These are phyloP conservation scores for Parauchenoglanis punctatus DNA, from an alignment of 2,797 vertebrate genomes.

Conservation along the genomic window DNA sequence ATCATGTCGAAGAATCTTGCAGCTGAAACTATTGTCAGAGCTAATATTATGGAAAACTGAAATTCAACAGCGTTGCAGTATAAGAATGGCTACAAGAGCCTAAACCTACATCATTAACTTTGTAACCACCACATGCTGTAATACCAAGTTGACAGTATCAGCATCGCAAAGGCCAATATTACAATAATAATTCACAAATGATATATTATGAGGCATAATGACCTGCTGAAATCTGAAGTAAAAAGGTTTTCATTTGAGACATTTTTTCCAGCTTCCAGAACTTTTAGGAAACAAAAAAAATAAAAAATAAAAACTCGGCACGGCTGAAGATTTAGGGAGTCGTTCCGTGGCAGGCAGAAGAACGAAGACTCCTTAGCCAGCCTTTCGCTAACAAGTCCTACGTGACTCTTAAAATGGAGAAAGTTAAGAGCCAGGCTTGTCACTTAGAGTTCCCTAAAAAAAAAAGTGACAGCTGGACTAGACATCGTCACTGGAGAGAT, in stretches of 20 bases:
- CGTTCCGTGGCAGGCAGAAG: conserved; percentile 4
- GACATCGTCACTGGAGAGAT: conserved; percentile 8
- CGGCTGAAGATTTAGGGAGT: neutral
- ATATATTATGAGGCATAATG: neutral
- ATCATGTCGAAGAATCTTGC: too few relatives aligned
- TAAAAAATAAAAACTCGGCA: neutral
- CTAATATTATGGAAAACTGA: neutral
- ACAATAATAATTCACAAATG: neutral
- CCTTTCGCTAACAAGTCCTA: conserved; percentile 21
- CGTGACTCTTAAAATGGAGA: conserved; percentile 23
- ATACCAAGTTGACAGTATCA: neutral
- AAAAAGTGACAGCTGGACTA: conserved; percentile 33
- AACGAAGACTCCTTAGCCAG: conserved; percentile 21
- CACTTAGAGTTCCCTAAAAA: neutral
- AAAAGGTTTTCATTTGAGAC: neutral
- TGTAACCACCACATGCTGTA: neutral
- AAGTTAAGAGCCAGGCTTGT: conserved; percentile 17
- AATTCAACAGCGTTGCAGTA: neutral
- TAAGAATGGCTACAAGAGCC: neutral
- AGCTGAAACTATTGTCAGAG: neutral
- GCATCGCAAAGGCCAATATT: neutral
- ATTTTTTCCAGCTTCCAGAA: neutral
- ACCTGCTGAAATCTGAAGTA: neutral
- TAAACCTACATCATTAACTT: neutral
- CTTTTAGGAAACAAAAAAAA: neutral